These are phyloP conservation scores for Bactericera cockerelli DNA, from an alignment of 1,140 invertebrate genomes.

Conservation along the genomic window DNA sequence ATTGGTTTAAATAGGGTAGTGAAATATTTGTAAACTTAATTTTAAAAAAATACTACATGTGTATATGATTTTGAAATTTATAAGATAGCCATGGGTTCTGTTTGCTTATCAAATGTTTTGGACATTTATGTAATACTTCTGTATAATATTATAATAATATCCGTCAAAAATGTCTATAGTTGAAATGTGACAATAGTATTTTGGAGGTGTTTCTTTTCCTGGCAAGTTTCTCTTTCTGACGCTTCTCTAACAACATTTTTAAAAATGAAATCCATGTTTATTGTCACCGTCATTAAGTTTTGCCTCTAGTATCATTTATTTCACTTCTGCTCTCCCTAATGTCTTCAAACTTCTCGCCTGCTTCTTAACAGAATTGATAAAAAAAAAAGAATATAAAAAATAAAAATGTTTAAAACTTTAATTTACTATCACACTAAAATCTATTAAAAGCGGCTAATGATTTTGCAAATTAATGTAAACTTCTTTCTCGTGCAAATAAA, in stretches of 20 bases:
- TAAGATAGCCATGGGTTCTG: too few relatives aligned
- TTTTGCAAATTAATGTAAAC: slow-evolving; percentile 8
- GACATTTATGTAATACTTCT: too few relatives aligned
- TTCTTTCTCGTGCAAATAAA: slow-evolving; percentile 2
- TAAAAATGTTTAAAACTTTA: slow-evolving; percentile 1
- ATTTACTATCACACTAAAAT: neutral
- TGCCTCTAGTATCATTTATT: neutral
- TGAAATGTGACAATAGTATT: too few relatives aligned
- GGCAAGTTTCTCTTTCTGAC: neutral
- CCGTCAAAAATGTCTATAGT: too few relatives aligned
- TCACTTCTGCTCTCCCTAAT: neutral
- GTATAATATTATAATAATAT: too few relatives aligned
- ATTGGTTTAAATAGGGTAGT: too few relatives aligned
- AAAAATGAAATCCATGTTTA: slow-evolving; percentile 8
- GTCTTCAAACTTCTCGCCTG: slow-evolving; percentile 3
- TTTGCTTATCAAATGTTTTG: too few relatives aligned
- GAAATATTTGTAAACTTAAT: too few relatives aligned
- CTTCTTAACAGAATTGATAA: neutral
- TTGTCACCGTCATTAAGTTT: slow-evolving; percentile 8
- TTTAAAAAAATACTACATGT: too few relatives aligned
- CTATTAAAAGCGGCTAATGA: slow-evolving; percentile 6
- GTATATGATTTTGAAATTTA: too few relatives aligned
- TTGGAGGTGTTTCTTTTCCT: neutral
- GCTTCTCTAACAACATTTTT: slow-evolving; percentile 9
- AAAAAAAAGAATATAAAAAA: too few relatives aligned